Percentiles rank a stretch among this genome's conserved stretches.
phyloP scores from a whole-genome alignment of 1,140 invertebrate genomes.

The Episyrphus balteatus region DNA sequence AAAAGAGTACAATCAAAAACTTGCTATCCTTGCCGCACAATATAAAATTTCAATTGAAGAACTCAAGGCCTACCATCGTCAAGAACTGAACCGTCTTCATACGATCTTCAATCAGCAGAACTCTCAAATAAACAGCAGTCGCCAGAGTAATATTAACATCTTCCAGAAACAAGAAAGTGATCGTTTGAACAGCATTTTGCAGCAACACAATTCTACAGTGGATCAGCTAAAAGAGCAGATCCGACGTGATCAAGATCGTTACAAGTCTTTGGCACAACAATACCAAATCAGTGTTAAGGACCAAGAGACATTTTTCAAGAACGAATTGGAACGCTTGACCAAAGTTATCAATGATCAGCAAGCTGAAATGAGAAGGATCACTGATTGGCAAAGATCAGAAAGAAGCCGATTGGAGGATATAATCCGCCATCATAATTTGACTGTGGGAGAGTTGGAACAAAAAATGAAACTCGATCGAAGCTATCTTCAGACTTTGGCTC shows the following conservation, averaged over 20 bases:
- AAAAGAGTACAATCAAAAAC: conserved; percentile 17
- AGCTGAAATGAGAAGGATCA: conserved; percentile 23
- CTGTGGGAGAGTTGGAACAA: conserved; percentile 20
- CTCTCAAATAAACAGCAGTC: conserved; percentile 15
- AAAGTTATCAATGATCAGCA: conserved; percentile 27
- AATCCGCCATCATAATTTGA: conserved; percentile 24
- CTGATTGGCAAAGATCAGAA: conserved; percentile 29
- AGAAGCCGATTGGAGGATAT: conserved; percentile 23
- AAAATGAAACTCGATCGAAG: conserved; percentile 24
- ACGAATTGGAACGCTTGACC: conserved; percentile 23
- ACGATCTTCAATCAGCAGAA: conserved; percentile 20
- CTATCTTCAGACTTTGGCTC: conserved; percentile 24
- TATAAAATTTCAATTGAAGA: conserved; percentile 18
- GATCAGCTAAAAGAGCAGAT: conserved; percentile 24
- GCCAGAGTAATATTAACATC: conserved; percentile 7
- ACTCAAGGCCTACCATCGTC: conserved; percentile 23
- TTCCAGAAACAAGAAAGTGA: conserved; percentile 19
- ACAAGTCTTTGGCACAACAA: conserved; percentile 22
- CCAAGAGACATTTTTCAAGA: conserved; percentile 29
- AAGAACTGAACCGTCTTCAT: conserved; percentile 23
- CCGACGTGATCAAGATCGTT: conserved; percentile 21
- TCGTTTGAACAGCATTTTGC: conserved; percentile 22
- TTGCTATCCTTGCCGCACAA: conserved; percentile 14
- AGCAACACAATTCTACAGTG: conserved; percentile 28
- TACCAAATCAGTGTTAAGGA: conserved; percentile 31